A percentile compares a stretch with the other conserved stretches of the same genome.
phyloP scores from a whole-genome alignment of 2,797 vertebrate genomes.

The Scleropages formosus region DNA sequence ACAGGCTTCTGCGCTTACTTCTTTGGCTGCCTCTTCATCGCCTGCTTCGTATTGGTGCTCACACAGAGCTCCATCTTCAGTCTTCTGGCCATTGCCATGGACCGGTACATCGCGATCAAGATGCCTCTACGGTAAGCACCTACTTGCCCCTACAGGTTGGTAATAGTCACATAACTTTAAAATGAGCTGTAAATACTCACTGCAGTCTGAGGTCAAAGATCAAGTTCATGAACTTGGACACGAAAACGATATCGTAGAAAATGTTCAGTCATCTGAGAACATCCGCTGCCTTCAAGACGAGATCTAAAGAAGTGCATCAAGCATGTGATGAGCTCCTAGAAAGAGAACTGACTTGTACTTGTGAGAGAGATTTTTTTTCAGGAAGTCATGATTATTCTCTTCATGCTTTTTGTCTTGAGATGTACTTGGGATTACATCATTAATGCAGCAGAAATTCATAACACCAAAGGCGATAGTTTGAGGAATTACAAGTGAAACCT shows the following conservation, averaged over 20 bases:
- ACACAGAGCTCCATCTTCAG: constrained; percentile 99
- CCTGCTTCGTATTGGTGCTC: constrained; percentile 92
- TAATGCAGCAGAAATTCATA: neutral
- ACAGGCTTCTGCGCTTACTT: constrained; percentile 89
- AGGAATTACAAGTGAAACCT: constrained; percentile 22
- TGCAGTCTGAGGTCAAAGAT: no score
- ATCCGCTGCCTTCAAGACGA: no score
- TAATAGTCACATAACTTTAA: no score
- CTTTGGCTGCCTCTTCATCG: constrained; percentile 93
- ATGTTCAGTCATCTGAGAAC: no score
- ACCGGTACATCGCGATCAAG: constrained; percentile 93
- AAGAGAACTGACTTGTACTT: neutral
- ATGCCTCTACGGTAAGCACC: constrained; percentile 83
- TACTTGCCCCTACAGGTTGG: neutral
- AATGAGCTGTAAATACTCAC: no score
- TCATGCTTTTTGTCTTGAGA: neutral
- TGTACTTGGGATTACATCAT: neutral
- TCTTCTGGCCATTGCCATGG: constrained; percentile 94
- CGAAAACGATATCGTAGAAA: no score
- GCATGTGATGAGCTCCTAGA: no score
- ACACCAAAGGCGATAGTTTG: neutral
- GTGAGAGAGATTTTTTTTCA: neutral
- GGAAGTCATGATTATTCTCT: neutral
- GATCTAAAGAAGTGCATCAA: no score
- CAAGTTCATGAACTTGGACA: no score